Percentiles rank a stretch among this genome's conserved stretches.
Evolutionary conservation across 2,888 invertebrate genomes (phyloP).

Genomic region (Torymus aiolomorphi): DNA sequence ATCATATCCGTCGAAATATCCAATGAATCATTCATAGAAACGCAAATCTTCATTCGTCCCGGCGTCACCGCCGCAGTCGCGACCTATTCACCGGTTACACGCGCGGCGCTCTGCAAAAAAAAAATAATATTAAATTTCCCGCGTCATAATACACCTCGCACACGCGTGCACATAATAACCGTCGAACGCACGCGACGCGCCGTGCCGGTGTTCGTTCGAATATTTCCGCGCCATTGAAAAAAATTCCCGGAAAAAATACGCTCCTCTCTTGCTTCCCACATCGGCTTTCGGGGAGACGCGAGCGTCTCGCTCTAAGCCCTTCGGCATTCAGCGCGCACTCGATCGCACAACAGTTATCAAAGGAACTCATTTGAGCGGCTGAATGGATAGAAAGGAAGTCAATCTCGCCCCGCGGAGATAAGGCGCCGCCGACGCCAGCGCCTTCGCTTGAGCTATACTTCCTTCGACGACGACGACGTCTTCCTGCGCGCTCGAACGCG

Average conservation of each 20-base stretch:
- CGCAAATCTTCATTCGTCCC: too few species aligned
- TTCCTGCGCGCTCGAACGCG: neutral
- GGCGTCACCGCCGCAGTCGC: neutral
- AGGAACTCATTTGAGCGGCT: conserved; percentile 75
- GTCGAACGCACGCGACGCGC: neutral
- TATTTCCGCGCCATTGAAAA: conserved; percentile 45
- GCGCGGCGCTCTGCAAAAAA: neutral
- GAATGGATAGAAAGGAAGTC: conserved; percentile 75
- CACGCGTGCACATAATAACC: conserved; percentile 16
- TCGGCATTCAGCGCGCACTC: conserved; percentile 75
- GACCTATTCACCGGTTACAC: neutral
- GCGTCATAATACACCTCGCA: conserved; percentile 8
- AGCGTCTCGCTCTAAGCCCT: conserved; percentile 70
- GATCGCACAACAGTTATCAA: conserved; percentile 75
- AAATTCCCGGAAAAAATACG: conserved; percentile 21
- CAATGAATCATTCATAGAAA: too few species aligned
- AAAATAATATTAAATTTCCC: conserved; percentile 37
- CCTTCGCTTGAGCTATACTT: conserved; percentile 10
- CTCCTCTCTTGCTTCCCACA: neutral
- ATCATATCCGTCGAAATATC: too few species aligned
- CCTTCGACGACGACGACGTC: conserved; percentile 12
- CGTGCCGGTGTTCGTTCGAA: conserved; percentile 24
- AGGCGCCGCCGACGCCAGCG: conserved; percentile 67
- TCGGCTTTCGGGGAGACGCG: conserved; percentile 52
- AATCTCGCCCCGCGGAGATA: conserved; percentile 75